phyloP scores from a whole-genome alignment of 2,797 vertebrate genomes.

The Sciurus vulgaris region DNA sequence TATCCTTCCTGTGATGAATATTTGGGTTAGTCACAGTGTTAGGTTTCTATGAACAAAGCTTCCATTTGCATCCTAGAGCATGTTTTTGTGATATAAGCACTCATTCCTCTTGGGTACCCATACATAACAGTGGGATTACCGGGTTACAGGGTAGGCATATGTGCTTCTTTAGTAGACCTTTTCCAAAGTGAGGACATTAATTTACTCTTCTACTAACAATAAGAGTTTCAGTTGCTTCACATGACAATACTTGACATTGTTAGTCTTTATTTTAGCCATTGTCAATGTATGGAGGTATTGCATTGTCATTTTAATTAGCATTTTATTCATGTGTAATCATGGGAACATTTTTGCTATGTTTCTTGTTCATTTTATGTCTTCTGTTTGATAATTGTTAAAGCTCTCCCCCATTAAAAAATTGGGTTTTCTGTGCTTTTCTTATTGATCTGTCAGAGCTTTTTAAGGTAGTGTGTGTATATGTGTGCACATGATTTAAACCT shows the following conservation, averaged over 20 bases:
- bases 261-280: not conserved
- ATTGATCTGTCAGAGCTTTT: not conserved
- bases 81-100: not conserved
- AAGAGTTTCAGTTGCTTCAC: not conserved
- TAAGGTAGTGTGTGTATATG: not conserved
- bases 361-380: not conserved
- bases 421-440: not conserved
- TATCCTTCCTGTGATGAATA: not conserved
- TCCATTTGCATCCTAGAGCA: not conserved
- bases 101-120: not conserved
- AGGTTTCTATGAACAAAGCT: not conserved
- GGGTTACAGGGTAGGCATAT: not conserved
- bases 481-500: not conserved
- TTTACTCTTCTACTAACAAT: not conserved
- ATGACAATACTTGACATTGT: not conserved
- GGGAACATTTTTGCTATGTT: not conserved
- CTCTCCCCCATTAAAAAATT: not conserved
- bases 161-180: not conserved
- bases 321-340: slow-evolving; percentile 8
- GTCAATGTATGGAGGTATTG: not conserved
- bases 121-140: not conserved
- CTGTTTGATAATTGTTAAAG: not conserved
- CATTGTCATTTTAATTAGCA: not conserved
- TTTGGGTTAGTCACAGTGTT: not conserved
- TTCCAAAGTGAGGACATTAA: not conserved